Evolutionary conservation across 1,140 invertebrate genomes (phyloP).

Genomic region (Eubasilissa regina): DNA sequence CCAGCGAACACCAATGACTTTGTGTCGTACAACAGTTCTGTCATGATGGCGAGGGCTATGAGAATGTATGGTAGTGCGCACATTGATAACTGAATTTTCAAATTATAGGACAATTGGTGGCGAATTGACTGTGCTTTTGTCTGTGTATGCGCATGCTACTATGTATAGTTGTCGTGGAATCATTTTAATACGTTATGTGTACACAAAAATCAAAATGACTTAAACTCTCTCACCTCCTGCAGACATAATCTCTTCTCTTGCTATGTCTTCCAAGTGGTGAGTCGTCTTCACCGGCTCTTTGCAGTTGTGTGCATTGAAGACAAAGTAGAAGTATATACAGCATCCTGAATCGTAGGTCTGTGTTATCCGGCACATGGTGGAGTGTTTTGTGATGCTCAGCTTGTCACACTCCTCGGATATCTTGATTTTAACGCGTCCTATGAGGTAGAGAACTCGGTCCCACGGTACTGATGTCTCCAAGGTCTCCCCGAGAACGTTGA

Average conservation of each 20-base stretch:
- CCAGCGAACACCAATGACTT: background rate
- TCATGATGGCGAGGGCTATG: too few relatives aligned
- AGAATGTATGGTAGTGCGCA: too few relatives aligned
- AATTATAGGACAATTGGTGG: background rate
- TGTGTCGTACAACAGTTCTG: too few relatives aligned
- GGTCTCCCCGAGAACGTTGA: slow-evolving; percentile 92
- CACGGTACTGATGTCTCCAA: slow-evolving; percentile 99
- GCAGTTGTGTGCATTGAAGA: slow-evolving; percentile 81
- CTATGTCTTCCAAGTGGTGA: slow-evolving; percentile 85
- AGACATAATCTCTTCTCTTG: slow-evolving; percentile 92
- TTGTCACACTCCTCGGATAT: slow-evolving; percentile 83
- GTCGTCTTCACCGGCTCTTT: slow-evolving; percentile 84
- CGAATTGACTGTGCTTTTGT: background rate
- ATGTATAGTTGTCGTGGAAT: background rate
- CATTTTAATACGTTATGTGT: background rate
- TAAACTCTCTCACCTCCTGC: slow-evolving; percentile 77
- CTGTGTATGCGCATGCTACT: background rate
- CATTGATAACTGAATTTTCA: too few relatives aligned
- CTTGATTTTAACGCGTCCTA: slow-evolving; percentile 89
- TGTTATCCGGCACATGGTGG: slow-evolving; percentile 90
- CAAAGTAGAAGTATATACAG: slow-evolving; percentile 99
- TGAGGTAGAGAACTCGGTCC: slow-evolving; percentile 87
- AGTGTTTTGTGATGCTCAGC: slow-evolving; percentile 75
- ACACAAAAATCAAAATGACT: background rate
- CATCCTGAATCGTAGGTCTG: slow-evolving; percentile 98